phyloP scores from a whole-genome alignment of 2,113 vertebrate species.

The Heliornis fulica region DNA sequence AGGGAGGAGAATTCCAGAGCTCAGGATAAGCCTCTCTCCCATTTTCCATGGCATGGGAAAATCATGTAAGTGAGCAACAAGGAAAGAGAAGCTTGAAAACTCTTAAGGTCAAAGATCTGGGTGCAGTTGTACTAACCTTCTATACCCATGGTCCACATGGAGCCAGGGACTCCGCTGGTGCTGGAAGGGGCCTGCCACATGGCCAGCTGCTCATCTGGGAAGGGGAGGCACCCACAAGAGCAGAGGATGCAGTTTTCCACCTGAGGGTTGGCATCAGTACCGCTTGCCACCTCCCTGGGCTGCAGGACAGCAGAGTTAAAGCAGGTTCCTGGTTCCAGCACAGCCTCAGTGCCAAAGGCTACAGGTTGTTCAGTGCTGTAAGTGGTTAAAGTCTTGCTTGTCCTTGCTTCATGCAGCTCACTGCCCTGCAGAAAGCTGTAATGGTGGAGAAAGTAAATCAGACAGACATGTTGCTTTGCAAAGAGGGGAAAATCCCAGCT shows the following conservation, averaged over 20 bases:
- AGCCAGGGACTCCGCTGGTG: not conserved
- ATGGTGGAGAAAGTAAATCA: not conserved
- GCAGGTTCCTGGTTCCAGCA: not conserved
- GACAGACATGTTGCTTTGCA: not conserved
- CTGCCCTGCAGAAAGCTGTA: not conserved
- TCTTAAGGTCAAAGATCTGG: not conserved
- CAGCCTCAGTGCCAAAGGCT: not conserved
- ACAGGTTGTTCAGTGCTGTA: not conserved
- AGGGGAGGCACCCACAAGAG: not conserved
- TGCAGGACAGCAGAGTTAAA: not conserved
- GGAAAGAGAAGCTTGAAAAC: not conserved
- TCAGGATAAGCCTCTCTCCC: not conserved
- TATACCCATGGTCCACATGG: not conserved
- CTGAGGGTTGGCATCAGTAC: not conserved
- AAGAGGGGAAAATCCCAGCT: not conserved
- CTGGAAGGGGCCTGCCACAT: not conserved
- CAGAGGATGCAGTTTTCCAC: not conserved
- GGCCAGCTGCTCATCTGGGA: not conserved
- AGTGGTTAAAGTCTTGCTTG: not conserved
- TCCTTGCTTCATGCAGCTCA: not conserved
- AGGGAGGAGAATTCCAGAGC: not conserved
- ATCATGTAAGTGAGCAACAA: not conserved
- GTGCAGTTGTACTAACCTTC: conserved; percentile 16
- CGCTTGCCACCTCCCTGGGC: not conserved
- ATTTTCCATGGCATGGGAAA: not conserved